Evolutionary conservation across 2,797 vertebrate species (phyloP).

Genomic region (Orientallactaga sibirica): DNA sequence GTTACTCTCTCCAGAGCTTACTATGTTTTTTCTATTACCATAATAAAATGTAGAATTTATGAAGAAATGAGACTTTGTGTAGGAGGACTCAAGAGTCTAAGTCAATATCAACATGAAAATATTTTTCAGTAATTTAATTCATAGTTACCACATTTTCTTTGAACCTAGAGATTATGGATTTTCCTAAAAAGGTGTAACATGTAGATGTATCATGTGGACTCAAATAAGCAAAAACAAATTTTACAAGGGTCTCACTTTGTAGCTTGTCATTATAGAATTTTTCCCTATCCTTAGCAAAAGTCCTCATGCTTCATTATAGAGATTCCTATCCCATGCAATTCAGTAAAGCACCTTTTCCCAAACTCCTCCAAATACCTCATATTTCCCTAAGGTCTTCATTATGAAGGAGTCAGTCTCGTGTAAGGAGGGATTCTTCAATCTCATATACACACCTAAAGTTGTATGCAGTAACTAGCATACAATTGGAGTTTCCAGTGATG

Average conservation of each 20-base stretch:
- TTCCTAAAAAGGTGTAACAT: not conserved
- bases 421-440: too few species aligned
- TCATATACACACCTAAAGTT: too few species aligned
- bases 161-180: not conserved
- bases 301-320: not conserved
- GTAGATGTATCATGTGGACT: not conserved
- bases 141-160: not conserved
- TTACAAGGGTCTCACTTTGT: not conserved
- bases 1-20: not conserved
- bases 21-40: not conserved
- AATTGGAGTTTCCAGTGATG: not conserved
- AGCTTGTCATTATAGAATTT: not conserved
- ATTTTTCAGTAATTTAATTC: not conserved
- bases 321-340: not conserved
- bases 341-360: too few species aligned
- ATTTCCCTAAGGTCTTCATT: not conserved
- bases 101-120: not conserved
- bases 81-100: not conserved
- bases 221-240: too few species aligned
- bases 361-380: too few species aligned
- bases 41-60: not conserved
- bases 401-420: not conserved
- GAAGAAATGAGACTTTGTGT: not conserved
- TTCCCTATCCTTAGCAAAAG: not conserved
- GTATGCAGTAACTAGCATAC: too few species aligned